Percentiles rank a stretch among this genome's conserved stretches.
These are phyloP conservation scores for Sesamia nonagrioides DNA, from an alignment of 1,140 invertebrate species.

Conservation along the genomic window DNA sequence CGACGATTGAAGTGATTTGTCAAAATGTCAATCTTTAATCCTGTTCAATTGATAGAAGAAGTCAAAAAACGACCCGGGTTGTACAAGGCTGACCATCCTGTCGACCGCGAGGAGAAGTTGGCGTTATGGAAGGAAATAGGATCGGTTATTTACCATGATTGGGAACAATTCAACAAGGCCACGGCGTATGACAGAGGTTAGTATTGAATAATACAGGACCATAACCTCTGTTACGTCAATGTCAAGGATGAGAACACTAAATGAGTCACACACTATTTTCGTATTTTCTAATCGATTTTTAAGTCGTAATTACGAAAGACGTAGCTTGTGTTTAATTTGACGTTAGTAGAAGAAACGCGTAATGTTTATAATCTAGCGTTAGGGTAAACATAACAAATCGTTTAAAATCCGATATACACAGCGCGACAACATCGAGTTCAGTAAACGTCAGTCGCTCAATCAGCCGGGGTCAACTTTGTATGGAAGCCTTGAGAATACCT, in stretches of 20 bases:
- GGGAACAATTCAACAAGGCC: constrained; percentile 74
- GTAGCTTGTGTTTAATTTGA: not conserved
- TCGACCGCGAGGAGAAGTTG: constrained; percentile 73
- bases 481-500: too few species aligned
- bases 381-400: not conserved
- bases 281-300: not conserved
- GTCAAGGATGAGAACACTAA: not conserved
- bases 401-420: not conserved
- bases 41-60: constrained; percentile 74
- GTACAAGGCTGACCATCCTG: constrained; percentile 67
- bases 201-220: constrained; percentile 43
- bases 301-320: not conserved
- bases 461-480: too few species aligned
- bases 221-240: constrained; percentile 38
- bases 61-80: constrained; percentile 74
- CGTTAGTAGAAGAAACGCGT: not conserved
- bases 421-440: not conserved
- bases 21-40: constrained; percentile 64
- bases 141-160: constrained; percentile 71
- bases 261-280: not conserved
- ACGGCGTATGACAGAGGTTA: constrained; percentile 78
- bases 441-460: not conserved
- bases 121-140: constrained; percentile 80
- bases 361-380: not conserved
- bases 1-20: constrained; percentile 45